Evolutionary conservation across 2,113 vertebrate genomes (phyloP).

Genomic region (Phylloscopus whistleri): DNA sequence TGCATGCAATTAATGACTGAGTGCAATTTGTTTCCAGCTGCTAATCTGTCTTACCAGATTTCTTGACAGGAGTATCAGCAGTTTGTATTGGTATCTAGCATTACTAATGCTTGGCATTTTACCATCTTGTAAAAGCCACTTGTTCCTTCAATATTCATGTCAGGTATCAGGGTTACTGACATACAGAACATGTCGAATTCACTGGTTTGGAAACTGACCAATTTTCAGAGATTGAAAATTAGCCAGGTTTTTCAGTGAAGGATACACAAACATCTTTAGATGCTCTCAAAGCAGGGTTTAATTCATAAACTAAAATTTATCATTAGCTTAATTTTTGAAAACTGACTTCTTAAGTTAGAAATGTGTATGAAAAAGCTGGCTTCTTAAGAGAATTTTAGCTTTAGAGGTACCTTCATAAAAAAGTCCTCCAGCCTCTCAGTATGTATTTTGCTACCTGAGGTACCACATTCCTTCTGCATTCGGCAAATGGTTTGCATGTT

Average conservation of each 20-base stretch:
- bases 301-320: background rate
- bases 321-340: background rate
- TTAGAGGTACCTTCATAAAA: background rate
- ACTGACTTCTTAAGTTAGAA: background rate
- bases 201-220: background rate
- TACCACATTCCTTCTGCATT: background rate
- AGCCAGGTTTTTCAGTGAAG: background rate
- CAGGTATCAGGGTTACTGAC: background rate
- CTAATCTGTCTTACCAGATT: background rate
- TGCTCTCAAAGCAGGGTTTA: background rate
- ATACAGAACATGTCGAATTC: background rate
- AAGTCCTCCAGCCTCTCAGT: background rate
- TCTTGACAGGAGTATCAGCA: background rate
- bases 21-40: conserved; percentile 12
- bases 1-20: conserved; percentile 7
- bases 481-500: background rate
- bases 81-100: background rate
- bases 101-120: background rate
- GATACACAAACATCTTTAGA: background rate
- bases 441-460: background rate
- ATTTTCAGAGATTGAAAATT: background rate
- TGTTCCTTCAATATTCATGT: background rate
- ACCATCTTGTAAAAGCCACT: background rate
- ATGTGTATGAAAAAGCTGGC: background rate
- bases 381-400: background rate